phyloP scores from a whole-genome alignment of 2,888 invertebrate genomes.

The Mycogona germanica region DNA sequence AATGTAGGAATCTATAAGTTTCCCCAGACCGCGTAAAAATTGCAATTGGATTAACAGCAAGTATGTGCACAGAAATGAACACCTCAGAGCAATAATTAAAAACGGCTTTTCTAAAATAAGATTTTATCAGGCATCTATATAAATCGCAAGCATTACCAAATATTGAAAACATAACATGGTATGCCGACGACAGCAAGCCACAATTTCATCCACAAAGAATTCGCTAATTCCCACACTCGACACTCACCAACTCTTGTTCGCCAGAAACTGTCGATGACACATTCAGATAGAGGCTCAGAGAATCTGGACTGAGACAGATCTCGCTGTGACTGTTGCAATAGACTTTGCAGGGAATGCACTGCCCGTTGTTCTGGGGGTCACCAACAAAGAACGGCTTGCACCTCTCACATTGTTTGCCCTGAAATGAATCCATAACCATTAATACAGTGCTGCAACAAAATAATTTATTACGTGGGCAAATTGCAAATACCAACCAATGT shows the following conservation, averaged over 20 bases:
- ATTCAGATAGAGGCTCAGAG: constrained; percentile 17
- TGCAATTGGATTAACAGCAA: no score
- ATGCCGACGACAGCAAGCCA: no score
- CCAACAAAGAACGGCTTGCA: constrained; percentile 86
- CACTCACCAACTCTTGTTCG: constrained; percentile 3
- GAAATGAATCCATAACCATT: constrained; percentile 16
- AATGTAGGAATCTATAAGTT: no score
- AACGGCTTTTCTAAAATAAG: no score
- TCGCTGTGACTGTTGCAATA: constrained; percentile 83
- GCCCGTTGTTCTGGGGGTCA: constrained; percentile 65
- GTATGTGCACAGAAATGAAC: no score
- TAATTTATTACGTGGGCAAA: neutral
- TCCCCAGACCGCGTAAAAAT: no score
- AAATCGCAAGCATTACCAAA: no score
- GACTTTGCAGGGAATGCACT: constrained; percentile 73
- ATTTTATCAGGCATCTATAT: no score
- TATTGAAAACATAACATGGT: no score
- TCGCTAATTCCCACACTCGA: no score
- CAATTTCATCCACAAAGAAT: no score
- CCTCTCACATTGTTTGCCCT: constrained; percentile 81
- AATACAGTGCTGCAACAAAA: neutral
- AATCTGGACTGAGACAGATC: constrained; percentile 44
- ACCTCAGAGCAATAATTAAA: no score
- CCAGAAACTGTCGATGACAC: neutral
- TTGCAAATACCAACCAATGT: constrained; percentile 53